phyloP scores from a whole-genome alignment of 53 echinoderm and acorn worm species.

The Crossaster papposus region DNA sequence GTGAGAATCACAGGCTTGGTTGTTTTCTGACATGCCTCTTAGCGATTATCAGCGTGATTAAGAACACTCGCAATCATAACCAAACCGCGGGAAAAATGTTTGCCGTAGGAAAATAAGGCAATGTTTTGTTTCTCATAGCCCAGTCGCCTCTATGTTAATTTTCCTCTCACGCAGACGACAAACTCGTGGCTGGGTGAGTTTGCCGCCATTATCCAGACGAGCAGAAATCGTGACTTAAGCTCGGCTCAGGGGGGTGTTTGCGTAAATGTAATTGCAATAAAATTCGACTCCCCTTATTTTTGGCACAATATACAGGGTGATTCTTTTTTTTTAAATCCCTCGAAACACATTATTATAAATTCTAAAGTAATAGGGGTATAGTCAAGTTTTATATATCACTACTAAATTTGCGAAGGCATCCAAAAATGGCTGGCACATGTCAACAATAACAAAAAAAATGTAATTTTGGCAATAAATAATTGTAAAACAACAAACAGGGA shows the following conservation, averaged over 20 bases:
- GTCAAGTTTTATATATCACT: no score
- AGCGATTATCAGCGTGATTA: constrained; percentile 15
- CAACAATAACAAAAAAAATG: no score
- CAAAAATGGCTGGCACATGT: no score
- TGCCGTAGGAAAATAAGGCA: neutral
- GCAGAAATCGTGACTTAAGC: neutral
- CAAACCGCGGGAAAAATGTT: neutral
- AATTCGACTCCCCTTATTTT: neutral
- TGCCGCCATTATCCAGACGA: neutral
- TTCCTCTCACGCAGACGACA: neutral
- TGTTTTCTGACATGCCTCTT: neutral
- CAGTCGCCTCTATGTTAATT: neutral
- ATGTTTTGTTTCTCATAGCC: neutral
- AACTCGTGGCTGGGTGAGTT: neutral
- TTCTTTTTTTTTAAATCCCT: no score
- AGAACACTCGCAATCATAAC: neutral
- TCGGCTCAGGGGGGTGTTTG: neutral
- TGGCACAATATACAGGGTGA: neutral
- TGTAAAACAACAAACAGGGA: no score
- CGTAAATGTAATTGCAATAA: constrained; percentile 1
- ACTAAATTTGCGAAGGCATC: no score
- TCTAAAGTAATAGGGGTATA: no score
- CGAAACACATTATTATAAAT: no score
- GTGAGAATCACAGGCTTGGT: neutral
- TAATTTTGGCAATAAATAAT: no score